Evolutionary conservation across 2,888 invertebrate genomes (phyloP), one percentile per base, ranked within the genome.

Genomic region (Phyllotreta cruciferae): DNA sequence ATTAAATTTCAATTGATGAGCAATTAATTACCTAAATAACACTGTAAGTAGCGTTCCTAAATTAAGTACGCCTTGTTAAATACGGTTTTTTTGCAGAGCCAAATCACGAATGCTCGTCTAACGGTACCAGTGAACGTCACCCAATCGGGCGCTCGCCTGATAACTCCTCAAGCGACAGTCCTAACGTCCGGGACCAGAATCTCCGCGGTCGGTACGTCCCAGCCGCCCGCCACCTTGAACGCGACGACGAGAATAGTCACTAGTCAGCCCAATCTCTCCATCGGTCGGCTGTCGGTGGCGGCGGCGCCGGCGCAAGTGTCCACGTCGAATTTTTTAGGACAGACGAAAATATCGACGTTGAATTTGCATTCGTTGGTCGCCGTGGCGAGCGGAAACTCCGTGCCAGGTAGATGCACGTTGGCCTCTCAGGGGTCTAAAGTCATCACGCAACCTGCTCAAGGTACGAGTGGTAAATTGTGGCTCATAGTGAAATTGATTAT

Each of bases 401-500:
- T 75, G 0, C 77, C 77, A 54, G 70, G 71, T 4, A 74, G 79
- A 36, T 71, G 67, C 38, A 70, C 77, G 35, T 77, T 77, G 60
- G 68, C 77, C 6, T 66, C 75, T 6, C 78, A 79, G 63, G 77
- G 76, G 4, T 73, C 80, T 13, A 81, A 82, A 72, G 80, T 82
- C 63, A 81, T 82, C 42, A 77, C 81, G 34, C 82, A 81, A 64
- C 75, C 79, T 7, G 71, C 78, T 41, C 80, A 77, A 76, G 80
- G 81, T 78, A 73, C 45, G 45, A 24, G 9, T n/a, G 38, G 38
- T 6, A 50, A 24, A 24, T 24, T 24, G 24, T 24, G 1, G 1
- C 24, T 24, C n/a, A n/a, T 5, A 3, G 3, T 41, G 41, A 9
- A n/a, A n/a, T 41, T 49, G 35, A 11, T 42, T 11, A 13, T 60